Evolutionary conservation across 2,888 invertebrate species (phyloP).

Genomic region (Philaethria dido): DNA sequence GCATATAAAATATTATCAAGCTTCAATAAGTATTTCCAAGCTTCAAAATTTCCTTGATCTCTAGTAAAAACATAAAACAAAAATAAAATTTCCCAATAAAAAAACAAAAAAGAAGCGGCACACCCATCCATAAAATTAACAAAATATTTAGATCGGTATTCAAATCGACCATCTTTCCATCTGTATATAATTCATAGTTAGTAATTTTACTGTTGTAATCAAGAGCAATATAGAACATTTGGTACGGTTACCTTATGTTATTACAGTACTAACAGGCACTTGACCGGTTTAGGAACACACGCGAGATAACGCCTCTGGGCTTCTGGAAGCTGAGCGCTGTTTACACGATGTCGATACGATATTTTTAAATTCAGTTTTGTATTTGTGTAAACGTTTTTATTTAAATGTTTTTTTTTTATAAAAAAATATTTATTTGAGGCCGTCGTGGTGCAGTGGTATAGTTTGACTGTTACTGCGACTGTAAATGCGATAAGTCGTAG

Average conservation of each 20-base stretch:
- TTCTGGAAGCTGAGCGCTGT: conserved; percentile 29
- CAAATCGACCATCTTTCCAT: conserved; percentile 13
- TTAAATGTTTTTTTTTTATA: neutral
- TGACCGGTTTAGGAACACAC: conserved; percentile 47
- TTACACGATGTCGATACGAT: conserved; percentile 27
- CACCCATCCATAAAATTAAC: conserved; percentile 5
- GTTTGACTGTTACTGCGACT: too few relatives aligned
- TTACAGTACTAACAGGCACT: conserved; percentile 40
- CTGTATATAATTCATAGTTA: conserved; percentile 20
- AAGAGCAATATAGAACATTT: conserved; percentile 42
- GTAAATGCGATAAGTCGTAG: too few relatives aligned
- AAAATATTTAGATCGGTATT: conserved; percentile 25
- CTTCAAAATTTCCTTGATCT: neutral
- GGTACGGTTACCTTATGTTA: conserved; percentile 42
- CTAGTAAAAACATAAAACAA: neutral
- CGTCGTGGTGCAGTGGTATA: too few relatives aligned
- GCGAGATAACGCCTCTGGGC: conserved; percentile 42
- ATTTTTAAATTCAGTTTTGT: neutral
- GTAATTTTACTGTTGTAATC: conserved; percentile 30
- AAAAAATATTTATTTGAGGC: too few relatives aligned
- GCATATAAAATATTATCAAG: too few relatives aligned
- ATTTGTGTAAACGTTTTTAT: neutral
- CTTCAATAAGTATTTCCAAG: neutral
- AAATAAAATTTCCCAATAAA: neutral
- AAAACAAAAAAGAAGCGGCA: neutral